Conservation (phyloP, 2,113 vertebrate species). For the Chitala chitala region DNA sequence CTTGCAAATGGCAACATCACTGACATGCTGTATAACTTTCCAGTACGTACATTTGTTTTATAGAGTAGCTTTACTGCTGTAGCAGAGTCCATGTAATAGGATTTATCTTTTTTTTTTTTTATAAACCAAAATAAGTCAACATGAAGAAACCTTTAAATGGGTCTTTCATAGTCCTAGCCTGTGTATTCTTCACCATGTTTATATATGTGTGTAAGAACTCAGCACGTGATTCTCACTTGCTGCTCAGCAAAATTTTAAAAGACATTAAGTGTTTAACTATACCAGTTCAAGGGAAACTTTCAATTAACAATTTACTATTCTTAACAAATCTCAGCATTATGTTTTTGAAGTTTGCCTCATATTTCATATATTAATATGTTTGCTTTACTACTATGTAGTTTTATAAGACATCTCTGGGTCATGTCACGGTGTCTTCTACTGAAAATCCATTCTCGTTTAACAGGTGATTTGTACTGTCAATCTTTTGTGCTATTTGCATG, state of each 20-base stretch:
- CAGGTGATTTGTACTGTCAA: constrained; percentile 70
- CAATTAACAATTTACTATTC: no score
- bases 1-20: constrained; percentile 55
- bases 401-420: constrained; percentile 48
- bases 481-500: constrained; percentile 93
- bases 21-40: constrained; percentile 48
- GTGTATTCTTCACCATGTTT: constrained; percentile 16
- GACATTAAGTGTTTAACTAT: constrained; percentile 39
- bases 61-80: constrained; percentile 44
- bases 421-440: constrained; percentile 38
- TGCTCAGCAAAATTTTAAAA: constrained; percentile 24
- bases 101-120: constrained; percentile 37
- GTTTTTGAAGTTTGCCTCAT: constrained; percentile 43
- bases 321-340: constrained; percentile 38
- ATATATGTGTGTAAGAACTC: constrained; percentile 9
- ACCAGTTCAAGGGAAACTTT: constrained; percentile 42
- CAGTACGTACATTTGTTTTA: constrained; percentile 51
- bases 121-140: constrained; percentile 27
- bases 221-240: constrained; percentile 42
- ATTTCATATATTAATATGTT: constrained; percentile 56
- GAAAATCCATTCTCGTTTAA: constrained; percentile 47
- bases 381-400: constrained; percentile 75
- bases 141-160: constrained; percentile 29
- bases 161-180: constrained; percentile 29
- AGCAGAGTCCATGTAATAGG: constrained; percentile 44